A percentile compares a stretch with the other conserved stretches of the same genome.
phyloP scores from a whole-genome alignment of 2,797 vertebrate species.

The Enteromius mattozi region DNA sequence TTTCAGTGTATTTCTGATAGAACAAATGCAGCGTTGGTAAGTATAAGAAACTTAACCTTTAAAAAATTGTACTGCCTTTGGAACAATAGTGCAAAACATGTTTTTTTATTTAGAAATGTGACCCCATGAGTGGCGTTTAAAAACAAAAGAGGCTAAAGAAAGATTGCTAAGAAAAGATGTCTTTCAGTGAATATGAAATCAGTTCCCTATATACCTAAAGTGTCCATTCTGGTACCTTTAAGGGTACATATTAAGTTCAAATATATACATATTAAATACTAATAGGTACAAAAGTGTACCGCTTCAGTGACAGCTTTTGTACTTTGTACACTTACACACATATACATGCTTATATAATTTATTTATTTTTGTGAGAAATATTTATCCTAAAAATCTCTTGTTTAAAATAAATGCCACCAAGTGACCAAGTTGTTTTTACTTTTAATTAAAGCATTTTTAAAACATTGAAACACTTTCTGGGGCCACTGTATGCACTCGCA shows the following conservation, averaged over 20 bases:
- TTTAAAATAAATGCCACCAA: background rate
- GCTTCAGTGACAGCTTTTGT: too few relatives aligned
- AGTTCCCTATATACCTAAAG: background rate
- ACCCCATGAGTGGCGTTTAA: background rate
- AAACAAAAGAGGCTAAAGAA: background rate
- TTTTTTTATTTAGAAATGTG: background rate
- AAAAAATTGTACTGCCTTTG: background rate
- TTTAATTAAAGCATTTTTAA: background rate
- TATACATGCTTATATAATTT: too few relatives aligned
- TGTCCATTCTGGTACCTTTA: too few relatives aligned
- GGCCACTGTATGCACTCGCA: background rate
- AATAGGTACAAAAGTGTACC: too few relatives aligned
- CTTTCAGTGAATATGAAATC: too few relatives aligned
- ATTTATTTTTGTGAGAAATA: background rate
- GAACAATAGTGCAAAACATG: background rate
- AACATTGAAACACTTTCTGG: background rate
- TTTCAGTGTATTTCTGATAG: background rate
- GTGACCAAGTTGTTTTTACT: background rate
- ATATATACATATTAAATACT: too few relatives aligned
- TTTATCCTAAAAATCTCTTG: background rate
- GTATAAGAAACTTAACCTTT: background rate
- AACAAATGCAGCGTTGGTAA: background rate
- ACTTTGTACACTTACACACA: too few relatives aligned
- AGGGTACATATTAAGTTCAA: too few relatives aligned
- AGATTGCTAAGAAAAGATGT: background rate